Conservation (phyloP, 2,797 vertebrate species). For the Yasuhikotakia modesta region DNA sequence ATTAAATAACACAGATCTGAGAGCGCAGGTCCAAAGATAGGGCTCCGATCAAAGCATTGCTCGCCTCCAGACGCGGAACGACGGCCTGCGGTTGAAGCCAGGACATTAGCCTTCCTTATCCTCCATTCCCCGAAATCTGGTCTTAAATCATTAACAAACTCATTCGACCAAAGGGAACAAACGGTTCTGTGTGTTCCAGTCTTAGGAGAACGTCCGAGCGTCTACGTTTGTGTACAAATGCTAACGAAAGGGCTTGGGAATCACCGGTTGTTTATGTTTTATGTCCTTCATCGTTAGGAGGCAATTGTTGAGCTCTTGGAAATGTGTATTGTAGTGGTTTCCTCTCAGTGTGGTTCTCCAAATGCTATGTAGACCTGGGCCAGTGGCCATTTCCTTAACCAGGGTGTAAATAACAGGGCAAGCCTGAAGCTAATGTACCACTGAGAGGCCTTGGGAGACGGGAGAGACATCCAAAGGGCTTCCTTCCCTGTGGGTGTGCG, state of each 20-base stretch:
- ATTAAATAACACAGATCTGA: conserved; percentile 24
- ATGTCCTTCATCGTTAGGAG: conserved; percentile 24
- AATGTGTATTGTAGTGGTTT: conserved; percentile 49
- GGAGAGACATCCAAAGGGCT: conserved; percentile 22
- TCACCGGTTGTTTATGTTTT: conserved; percentile 30
- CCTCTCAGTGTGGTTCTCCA: conserved; percentile 37
- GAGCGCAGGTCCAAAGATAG: conserved; percentile 30
- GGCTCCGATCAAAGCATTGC: conserved; percentile 16
- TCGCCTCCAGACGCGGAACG: background rate
- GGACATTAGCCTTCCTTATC: conserved; percentile 27
- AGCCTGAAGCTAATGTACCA: conserved; percentile 16
- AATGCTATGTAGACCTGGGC: conserved; percentile 25
- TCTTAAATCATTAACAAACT: conserved; percentile 35
- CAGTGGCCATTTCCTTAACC: conserved; percentile 26
- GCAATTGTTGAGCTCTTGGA: conserved; percentile 38
- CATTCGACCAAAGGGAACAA: conserved; percentile 32
- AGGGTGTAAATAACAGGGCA: conserved; percentile 23
- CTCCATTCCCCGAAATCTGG: conserved; percentile 10
- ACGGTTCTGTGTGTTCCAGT: background rate
- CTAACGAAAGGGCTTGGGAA: conserved; percentile 17
- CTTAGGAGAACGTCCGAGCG: background rate
- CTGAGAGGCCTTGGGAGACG: conserved; percentile 29
- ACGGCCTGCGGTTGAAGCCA: conserved; percentile 4
- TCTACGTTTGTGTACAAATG: conserved; percentile 1
- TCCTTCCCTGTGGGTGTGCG: conserved; percentile 34